These are phyloP conservation scores for Catharus fuscescens DNA, from an alignment of 2,113 vertebrate genomes.

Conservation along the genomic window DNA sequence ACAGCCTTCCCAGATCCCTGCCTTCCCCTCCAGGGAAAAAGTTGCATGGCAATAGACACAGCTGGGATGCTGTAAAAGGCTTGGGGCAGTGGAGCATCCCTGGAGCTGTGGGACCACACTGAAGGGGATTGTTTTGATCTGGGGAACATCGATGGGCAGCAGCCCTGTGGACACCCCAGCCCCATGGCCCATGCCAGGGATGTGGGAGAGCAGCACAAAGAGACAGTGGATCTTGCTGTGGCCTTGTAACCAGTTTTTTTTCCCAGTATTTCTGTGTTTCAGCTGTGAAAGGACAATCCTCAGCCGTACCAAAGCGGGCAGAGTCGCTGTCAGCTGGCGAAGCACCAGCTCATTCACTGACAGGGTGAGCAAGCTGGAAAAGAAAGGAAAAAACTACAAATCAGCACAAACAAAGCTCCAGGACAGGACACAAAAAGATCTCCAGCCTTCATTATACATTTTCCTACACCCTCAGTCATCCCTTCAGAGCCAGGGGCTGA, in stretches of 20 bases:
- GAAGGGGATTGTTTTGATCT: background rate
- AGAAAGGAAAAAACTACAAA: background rate
- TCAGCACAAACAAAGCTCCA: background rate
- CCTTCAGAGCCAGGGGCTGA: background rate
- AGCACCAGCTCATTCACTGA: background rate
- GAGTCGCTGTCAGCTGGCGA: background rate
- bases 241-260: accelerated
- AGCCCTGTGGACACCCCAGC: background rate
- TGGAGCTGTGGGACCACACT: background rate
- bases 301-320: conserved; percentile 23
- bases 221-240: background rate
- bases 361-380: conserved; percentile 17
- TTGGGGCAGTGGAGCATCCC: background rate
- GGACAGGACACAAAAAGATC: background rate
- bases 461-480: accelerated
- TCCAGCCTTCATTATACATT: background rate
- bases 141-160: background rate
- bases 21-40: background rate
- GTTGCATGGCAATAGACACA: accelerated
- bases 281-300: background rate
- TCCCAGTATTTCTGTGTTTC: background rate
- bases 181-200: accelerated
- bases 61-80: background rate
- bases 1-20: background rate
- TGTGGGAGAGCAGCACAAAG: background rate